phyloP scores from a whole-genome alignment of 2,888 invertebrate genomes.

The Saturnia pavonia region DNA sequence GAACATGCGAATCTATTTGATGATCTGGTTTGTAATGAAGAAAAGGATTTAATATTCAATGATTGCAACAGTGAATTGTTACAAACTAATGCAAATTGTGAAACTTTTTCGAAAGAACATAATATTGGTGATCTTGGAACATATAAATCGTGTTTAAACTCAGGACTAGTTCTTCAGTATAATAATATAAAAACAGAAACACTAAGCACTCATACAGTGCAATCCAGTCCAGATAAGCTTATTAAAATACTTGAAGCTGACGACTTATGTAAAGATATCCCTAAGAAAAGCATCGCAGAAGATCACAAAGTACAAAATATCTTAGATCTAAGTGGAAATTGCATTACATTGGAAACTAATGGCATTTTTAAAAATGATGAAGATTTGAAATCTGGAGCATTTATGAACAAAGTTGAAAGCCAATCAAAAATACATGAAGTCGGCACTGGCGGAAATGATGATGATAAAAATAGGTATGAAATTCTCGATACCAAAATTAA shows the following conservation, averaged over 20 bases:
- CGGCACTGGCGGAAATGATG: not conserved
- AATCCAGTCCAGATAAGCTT: not conserved
- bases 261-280: not conserved
- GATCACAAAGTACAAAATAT: not conserved
- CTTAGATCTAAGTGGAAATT: not conserved
- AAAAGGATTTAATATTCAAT: not conserved
- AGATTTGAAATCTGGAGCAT: not conserved
- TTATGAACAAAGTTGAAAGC: not conserved
- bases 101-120: not conserved
- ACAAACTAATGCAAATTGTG: not conserved
- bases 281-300: not conserved
- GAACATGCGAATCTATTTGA: slow-evolving; percentile 6
- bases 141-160: not conserved
- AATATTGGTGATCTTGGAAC: not conserved
- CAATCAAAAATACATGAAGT: not conserved
- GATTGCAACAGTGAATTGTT: not conserved
- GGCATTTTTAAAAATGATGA: not conserved
- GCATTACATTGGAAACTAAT: not conserved
- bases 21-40: not conserved
- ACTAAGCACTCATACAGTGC: not conserved
- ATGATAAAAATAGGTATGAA: not conserved
- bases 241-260: not conserved
- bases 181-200: not conserved
- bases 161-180: not conserved
- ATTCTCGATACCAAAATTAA: not conserved